Percentiles rank a stretch among this genome's conserved stretches.
Conservation (phyloP, 2,797 vertebrate genomes). For the Chelonia mydas region DNA sequence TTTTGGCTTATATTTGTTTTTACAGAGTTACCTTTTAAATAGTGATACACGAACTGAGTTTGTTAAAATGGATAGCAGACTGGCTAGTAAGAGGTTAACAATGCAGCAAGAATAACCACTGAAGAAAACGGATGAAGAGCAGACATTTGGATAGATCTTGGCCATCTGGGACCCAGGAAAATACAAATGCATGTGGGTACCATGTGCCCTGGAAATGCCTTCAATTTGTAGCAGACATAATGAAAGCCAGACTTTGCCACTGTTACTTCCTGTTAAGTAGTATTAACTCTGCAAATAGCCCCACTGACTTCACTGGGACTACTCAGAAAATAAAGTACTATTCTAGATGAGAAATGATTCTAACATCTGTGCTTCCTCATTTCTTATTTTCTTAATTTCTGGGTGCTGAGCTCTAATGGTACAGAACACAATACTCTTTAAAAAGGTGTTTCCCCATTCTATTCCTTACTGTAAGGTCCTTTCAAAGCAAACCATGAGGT, state of each 20-base stretch:
- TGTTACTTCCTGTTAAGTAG: background rate
- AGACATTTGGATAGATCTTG: background rate
- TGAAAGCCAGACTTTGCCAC: background rate
- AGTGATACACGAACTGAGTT: background rate
- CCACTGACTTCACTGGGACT: background rate
- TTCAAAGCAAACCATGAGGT: background rate
- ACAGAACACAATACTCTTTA: background rate
- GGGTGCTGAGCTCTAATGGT: background rate
- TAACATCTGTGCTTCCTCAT: background rate
- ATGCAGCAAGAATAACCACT: background rate
- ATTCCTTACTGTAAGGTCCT: background rate
- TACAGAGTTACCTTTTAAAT: background rate
- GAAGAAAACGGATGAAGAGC: background rate
- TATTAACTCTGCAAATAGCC: background rate
- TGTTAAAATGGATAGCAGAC: background rate
- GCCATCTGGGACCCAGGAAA: fast-evolving
- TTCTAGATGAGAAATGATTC: background rate
- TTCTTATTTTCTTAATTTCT: too few relatives aligned
- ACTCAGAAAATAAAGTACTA: background rate
- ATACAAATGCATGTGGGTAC: background rate
- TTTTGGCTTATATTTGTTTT: too few relatives aligned
- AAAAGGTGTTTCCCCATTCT: background rate
- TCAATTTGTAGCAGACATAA: background rate
- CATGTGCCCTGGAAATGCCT: background rate
- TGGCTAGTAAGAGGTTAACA: background rate